These are phyloP conservation scores for Paramuricea clavata DNA, from an alignment of 92 coral and sea anemone species.

Conservation along the genomic window DNA sequence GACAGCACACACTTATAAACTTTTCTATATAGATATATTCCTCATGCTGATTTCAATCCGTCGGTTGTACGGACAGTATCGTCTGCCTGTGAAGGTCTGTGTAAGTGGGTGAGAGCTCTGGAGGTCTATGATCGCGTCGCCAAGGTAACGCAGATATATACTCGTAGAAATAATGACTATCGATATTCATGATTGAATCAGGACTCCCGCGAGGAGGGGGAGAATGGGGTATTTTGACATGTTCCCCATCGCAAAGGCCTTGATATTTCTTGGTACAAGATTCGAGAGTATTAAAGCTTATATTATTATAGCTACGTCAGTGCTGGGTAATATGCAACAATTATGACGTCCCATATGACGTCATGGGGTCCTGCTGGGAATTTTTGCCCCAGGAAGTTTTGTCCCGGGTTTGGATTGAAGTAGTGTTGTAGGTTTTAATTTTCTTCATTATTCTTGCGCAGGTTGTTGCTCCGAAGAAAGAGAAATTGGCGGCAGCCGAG, in stretches of 20 bases:
- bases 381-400: background rate
- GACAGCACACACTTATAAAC: background rate
- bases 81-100: slow-evolving; percentile 98
- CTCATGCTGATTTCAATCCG: slow-evolving; percentile 95
- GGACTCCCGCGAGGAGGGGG: no score
- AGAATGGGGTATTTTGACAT: no score
- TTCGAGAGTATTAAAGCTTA: no score
- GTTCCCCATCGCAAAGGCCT: no score
- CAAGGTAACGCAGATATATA: slow-evolving; percentile 87
- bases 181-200: background rate
- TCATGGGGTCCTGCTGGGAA: no score
- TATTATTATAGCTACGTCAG: no score
- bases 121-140: slow-evolving; percentile 99
- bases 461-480: slow-evolving; percentile 99
- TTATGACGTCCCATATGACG: no score
- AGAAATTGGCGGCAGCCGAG: slow-evolving; percentile 93
- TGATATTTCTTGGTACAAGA: no score
- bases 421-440: background rate
- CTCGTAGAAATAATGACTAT: no score
- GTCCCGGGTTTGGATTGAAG: no score
- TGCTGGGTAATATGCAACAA: no score
- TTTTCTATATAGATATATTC: slow-evolving; percentile 75
- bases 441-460: slow-evolving; percentile 15
- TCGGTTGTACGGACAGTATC: slow-evolving; percentile 92
- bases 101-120: slow-evolving; percentile 98